Evolutionary conservation across 2,888 invertebrate species (phyloP).

Genomic region (Netelia melanura): DNA sequence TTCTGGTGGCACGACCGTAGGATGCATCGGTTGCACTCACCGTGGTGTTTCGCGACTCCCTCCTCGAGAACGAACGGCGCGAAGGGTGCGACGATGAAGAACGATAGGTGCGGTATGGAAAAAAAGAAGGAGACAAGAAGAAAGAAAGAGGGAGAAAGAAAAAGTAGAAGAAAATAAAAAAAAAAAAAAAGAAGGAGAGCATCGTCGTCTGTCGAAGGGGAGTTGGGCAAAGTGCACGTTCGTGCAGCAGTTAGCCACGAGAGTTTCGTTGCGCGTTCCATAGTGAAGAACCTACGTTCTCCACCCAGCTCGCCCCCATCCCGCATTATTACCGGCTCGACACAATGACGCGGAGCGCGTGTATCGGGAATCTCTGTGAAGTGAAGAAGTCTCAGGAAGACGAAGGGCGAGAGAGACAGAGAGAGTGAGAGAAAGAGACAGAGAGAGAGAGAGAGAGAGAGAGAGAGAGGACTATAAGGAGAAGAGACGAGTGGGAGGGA

Average conservation of each 20-base stretch:
- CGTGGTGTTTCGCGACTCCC: slow-evolving; percentile 18
- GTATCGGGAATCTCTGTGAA: slow-evolving; percentile 59
- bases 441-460: no score
- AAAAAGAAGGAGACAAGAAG: slow-evolving; percentile 2
- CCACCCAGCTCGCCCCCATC: background rate
- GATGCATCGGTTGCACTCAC: slow-evolving; percentile 32
- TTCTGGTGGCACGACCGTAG: slow-evolving; percentile 4
- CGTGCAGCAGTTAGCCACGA: slow-evolving; percentile 65
- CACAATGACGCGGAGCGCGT: slow-evolving; percentile 26
- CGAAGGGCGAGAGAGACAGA: background rate
- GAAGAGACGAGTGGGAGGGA: background rate
- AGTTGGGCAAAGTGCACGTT: slow-evolving; percentile 68
- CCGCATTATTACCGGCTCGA: background rate
- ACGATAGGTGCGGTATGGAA: slow-evolving; percentile 40
- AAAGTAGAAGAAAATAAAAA: slow-evolving; percentile 13
- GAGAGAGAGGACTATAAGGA: background rate
- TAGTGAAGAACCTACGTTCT: slow-evolving; percentile 42
- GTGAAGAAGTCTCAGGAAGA: slow-evolving; percentile 12
- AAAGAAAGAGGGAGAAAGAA: slow-evolving; percentile 1
- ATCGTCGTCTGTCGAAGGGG: slow-evolving; percentile 64
- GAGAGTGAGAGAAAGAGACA: no score
- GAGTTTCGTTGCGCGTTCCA: slow-evolving; percentile 47
- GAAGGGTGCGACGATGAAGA: slow-evolving; percentile 55
- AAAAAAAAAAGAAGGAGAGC: slow-evolving; percentile 43
- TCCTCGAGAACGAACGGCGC: slow-evolving; percentile 5